Percentiles rank a stretch among this genome's conserved stretches.
Evolutionary conservation across 2,113 vertebrate genomes (phyloP).

Genomic region (Cyphomyrus plagiostoma): DNA sequence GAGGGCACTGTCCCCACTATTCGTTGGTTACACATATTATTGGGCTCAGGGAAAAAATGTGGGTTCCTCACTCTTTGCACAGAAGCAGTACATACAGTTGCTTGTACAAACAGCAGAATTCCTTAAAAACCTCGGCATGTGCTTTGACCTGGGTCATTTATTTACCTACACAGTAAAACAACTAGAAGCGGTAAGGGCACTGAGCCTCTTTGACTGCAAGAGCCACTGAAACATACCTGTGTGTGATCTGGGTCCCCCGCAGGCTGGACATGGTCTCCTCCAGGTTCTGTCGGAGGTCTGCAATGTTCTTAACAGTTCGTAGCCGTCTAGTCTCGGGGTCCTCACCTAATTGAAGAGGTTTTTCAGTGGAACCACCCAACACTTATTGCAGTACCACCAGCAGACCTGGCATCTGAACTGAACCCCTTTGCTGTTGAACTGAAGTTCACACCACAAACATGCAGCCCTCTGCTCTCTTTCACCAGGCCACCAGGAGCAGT

Average conservation of each 20-base stretch:
- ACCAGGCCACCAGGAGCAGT: neutral
- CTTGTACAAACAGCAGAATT: slow-evolving; percentile 16
- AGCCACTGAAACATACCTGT: slow-evolving; percentile 42
- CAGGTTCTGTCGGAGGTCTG: slow-evolving; percentile 73
- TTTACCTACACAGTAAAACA: neutral
- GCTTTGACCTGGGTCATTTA: neutral
- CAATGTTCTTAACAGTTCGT: slow-evolving; percentile 64
- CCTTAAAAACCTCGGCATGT: neutral
- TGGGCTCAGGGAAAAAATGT: neutral
- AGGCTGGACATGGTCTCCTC: slow-evolving; percentile 81
- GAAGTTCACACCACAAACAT: neutral
- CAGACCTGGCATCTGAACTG: neutral
- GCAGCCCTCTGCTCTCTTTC: neutral
- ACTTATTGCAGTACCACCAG: neutral
- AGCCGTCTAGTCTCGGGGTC: slow-evolving; percentile 45
- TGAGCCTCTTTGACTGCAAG: neutral
- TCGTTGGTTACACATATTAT: neutral
- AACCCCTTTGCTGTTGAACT: too few species aligned
- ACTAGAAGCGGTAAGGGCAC: neutral
- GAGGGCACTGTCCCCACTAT: slow-evolving; percentile 13
- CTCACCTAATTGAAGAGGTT: slow-evolving; percentile 51
- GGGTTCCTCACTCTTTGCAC: neutral
- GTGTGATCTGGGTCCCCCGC: slow-evolving; percentile 71
- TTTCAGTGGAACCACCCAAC: neutral
- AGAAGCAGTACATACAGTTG: slow-evolving; percentile 6